These are phyloP conservation scores for Lacanobia oleracea DNA, from an alignment of 2,888 invertebrate genomes.

Conservation along the genomic window DNA sequence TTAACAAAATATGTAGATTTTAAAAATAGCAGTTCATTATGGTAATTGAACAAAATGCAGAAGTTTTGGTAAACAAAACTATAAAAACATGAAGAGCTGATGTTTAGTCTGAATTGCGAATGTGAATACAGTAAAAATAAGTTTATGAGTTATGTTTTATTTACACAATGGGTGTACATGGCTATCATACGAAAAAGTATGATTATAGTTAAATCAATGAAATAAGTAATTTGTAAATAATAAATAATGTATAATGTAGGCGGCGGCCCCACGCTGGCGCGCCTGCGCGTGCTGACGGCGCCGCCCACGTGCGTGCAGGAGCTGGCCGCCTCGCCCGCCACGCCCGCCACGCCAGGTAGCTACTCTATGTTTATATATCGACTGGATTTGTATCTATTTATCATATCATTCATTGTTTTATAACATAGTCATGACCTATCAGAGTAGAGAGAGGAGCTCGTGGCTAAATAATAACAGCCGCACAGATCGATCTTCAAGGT, in stretches of 20 bases:
- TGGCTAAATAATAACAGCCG: no score
- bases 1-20: neutral
- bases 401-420: no score
- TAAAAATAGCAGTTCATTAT: neutral
- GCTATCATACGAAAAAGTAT: neutral
- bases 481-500: no score
- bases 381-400: no score
- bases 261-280: slow-evolving; percentile 93
- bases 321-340: slow-evolving; percentile 76
- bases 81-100: slow-evolving; percentile 32
- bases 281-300: slow-evolving; percentile 93
- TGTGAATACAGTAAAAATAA: slow-evolving; percentile 16
- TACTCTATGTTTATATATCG: no score
- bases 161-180: neutral
- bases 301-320: slow-evolving; percentile 91
- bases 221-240: no score
- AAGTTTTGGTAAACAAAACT: slow-evolving; percentile 31
- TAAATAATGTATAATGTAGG: no score
- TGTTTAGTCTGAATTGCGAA: slow-evolving; percentile 26
- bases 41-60: slow-evolving; percentile 16
- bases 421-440: no score
- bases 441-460: no score
- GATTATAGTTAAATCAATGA: neutral
- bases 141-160: slow-evolving; percentile 4
- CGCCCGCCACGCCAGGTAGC: slow-evolving; percentile 75